Conservation (phyloP, 2,888 invertebrate genomes). For the Cryptops parisi region DNA sequence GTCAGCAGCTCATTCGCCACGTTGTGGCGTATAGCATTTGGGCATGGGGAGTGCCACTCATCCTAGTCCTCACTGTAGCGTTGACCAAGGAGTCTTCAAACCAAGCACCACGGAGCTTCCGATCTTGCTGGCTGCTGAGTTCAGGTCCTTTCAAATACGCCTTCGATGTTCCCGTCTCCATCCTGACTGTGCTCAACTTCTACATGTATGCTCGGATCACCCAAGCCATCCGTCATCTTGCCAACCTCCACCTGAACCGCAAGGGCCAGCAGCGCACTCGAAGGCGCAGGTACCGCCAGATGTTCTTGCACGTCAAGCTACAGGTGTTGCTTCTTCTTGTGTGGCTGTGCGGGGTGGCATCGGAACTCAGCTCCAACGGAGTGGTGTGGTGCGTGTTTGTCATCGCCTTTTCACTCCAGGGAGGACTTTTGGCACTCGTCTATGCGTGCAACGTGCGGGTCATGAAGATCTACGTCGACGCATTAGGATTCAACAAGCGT, state of each 20-base stretch:
- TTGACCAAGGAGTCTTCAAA: neutral
- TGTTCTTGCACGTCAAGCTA: conserved; percentile 9
- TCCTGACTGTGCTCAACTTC: conserved; percentile 8
- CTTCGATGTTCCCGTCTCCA: conserved; percentile 11
- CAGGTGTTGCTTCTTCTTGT: neutral
- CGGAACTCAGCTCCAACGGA: conserved; percentile 1
- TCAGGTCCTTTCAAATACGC: neutral
- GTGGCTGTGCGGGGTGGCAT: conserved; percentile 1
- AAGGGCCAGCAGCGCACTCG: conserved; percentile 8
- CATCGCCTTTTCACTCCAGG: conserved; percentile 9
- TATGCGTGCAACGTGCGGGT: conserved; percentile 11
- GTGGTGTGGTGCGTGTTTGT: conserved; percentile 9
- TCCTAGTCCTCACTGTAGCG: neutral
- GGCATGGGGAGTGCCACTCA: conserved; percentile 10
- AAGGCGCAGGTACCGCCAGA: conserved; percentile 3
- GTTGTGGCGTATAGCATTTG: conserved; percentile 5
- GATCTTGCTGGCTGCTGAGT: conserved; percentile 6
- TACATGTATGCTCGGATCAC: conserved; percentile 1
- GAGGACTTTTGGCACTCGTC: conserved; percentile 10
- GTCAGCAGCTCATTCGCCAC: conserved; percentile 1
- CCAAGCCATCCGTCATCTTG: conserved; percentile 6
- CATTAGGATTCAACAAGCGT: neutral
- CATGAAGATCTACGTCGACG: conserved; percentile 8
- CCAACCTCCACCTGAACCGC: conserved; percentile 9
- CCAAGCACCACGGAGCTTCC: neutral